phyloP scores from a whole-genome alignment of 2,888 invertebrate species.

The Bombylius discolor region DNA sequence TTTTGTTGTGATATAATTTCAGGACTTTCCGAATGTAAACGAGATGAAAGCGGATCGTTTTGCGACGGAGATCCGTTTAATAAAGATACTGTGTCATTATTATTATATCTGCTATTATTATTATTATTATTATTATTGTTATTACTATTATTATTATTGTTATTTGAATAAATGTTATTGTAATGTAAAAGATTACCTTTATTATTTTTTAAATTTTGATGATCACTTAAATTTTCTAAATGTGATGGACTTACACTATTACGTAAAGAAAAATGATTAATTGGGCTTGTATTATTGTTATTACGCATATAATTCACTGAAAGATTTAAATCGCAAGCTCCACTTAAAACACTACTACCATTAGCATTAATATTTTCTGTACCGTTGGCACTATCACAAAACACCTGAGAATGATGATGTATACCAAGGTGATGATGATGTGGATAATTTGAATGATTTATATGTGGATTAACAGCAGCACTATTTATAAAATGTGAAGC shows the following conservation, averaged over 20 bases:
- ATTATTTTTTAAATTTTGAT: constrained; percentile 7
- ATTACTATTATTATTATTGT: constrained; percentile 10
- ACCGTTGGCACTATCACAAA: constrained; percentile 6
- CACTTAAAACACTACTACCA: background rate
- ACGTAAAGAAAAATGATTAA: constrained; percentile 2
- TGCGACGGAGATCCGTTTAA: constrained; percentile 14
- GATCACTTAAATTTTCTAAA: constrained; percentile 10
- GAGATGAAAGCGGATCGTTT: constrained; percentile 9
- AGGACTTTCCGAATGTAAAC: constrained; percentile 10
- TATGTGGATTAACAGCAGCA: background rate
- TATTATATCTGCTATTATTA: constrained; percentile 6
- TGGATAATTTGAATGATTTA: constrained; percentile 9
- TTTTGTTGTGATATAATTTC: constrained; percentile 6
- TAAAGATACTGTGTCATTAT: constrained; percentile 20
- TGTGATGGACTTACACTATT: background rate
- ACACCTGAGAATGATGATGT: constrained; percentile 2
- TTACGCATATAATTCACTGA: constrained; percentile 11
- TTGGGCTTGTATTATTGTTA: constrained; percentile 11
- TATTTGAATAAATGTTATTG: constrained; percentile 5
- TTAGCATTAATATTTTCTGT: background rate
- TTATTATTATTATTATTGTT: constrained; percentile 8
- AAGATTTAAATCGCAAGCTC: constrained; percentile 3
- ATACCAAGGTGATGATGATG: background rate
- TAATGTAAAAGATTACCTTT: constrained; percentile 2
- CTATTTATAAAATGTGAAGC: background rate